Percentiles rank a stretch among this genome's conserved stretches.
Evolutionary conservation across 2,797 vertebrate species (phyloP).

Genomic region (Chloroceryle inda): DNA sequence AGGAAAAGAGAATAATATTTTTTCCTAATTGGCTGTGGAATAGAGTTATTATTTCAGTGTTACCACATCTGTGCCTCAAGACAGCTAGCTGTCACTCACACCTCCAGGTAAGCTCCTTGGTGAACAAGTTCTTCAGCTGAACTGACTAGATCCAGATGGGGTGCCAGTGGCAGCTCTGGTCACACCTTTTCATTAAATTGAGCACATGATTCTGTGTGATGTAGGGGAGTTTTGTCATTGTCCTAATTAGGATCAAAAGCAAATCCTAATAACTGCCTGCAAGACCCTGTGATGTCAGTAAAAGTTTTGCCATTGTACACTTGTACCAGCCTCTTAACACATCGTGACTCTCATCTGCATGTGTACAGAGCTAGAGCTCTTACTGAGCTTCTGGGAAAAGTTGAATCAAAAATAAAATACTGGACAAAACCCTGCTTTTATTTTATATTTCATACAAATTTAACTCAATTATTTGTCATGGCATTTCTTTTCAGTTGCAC

Average conservation of each 20-base stretch:
- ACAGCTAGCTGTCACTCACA: not conserved
- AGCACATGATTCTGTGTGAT: not conserved
- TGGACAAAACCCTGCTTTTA: not conserved
- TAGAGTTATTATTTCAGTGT: not conserved
- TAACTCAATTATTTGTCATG: not conserved
- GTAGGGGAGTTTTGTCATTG: not conserved
- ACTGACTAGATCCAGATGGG: not conserved
- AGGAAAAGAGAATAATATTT: not conserved
- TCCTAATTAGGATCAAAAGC: not conserved
- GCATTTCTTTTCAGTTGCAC: not conserved
- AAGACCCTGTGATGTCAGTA: not conserved
- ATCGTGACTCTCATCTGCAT: not conserved
- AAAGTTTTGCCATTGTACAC: not conserved
- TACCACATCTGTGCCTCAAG: not conserved
- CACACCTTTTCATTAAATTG: conserved; percentile 28
- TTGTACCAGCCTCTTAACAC: not conserved
- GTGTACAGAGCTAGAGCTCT: not conserved
- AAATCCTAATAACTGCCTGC: not conserved
- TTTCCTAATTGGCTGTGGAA: not conserved
- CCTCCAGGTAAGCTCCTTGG: not conserved
- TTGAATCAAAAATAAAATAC: not conserved
- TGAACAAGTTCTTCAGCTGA: conserved; percentile 47
- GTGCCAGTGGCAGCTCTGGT: not conserved
- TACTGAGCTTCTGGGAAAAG: not conserved
- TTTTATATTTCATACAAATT: not conserved